Evolutionary conservation across 2,797 vertebrate genomes (phyloP), one percentile per base, ranked within the genome.

Genomic region (Clarias platycephalus): DNA sequence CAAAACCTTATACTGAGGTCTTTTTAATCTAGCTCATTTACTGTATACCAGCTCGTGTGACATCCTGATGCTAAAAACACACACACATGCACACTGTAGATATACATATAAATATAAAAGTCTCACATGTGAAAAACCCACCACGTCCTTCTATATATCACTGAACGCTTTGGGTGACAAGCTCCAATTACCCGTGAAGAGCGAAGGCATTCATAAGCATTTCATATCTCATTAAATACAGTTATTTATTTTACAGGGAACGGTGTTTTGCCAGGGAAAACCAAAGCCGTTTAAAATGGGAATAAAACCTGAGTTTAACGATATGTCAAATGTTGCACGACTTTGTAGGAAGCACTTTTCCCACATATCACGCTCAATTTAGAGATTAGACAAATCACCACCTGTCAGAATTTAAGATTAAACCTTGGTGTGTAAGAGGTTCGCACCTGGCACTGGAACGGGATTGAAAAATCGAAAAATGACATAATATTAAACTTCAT

Each of bases 211-310:
- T 93, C 92, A 91, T 90, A 90, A 91, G 90, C 90, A 88, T 93
- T 92, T 91, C 91, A 93, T 93, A 94, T 93, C 92, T 95, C 93
- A 93, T 94, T 94, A 92, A 94, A 95, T 93, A 92, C 88, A 92
- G 93, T 90, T 93, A 94, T 94, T 92, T 93, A 91, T 93, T 92
- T 93, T 92, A 86, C 81, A 86, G 88, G 84, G 81, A 87, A 88
- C 75, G 49, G 62, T 78, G 76, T 87, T 91, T 93, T 86, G 80
- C 86, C 80, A 85, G 87, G 83, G 88, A 89, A 79, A 89, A 85
- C 89, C 84, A 31, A 87, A 88, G 53, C 88, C 79, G 80, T 87
- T 88, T 86, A 74, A 80, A 89, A 86, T 84, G 75, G 81, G 79
- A 90, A 67, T 88, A 86, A 88, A 90, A 88, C 85, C 87, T 76